A percentile compares a stretch with the other conserved stretches of the same genome.
These are phyloP conservation scores for Drosophila nebulosa DNA, from an alignment of 1,140 invertebrate genomes.

Conservation along the genomic window DNA sequence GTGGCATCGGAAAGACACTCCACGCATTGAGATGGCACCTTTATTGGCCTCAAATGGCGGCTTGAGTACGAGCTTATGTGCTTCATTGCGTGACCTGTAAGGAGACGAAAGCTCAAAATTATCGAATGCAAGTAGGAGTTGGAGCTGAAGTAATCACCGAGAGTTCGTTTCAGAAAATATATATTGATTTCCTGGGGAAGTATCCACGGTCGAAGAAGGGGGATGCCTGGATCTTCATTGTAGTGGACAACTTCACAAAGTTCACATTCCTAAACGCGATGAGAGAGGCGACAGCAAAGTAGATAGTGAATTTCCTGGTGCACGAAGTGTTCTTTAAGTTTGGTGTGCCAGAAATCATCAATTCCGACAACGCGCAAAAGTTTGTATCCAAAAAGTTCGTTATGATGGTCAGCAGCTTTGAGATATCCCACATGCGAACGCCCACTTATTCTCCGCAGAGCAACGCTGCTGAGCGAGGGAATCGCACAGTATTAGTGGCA, in stretches of 20 bases:
- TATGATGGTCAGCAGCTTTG: not conserved
- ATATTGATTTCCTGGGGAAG: not conserved
- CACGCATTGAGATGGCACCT: not conserved
- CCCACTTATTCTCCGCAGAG: not conserved
- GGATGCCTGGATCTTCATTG: not conserved
- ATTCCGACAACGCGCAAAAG: not conserved
- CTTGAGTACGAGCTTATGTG: not conserved
- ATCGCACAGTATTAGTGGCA: not conserved
- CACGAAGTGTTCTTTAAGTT: not conserved
- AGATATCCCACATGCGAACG: not conserved
- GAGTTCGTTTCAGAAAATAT: not conserved
- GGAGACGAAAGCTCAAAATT: not conserved
- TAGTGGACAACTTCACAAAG: not conserved
- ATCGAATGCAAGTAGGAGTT: not conserved
- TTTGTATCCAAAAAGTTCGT: not conserved
- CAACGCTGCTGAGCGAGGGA: not conserved
- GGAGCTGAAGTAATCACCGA: not conserved
- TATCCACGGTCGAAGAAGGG: not conserved
- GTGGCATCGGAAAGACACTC: not conserved
- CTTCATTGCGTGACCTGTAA: not conserved
- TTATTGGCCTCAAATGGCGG: not conserved
- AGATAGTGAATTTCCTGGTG: no score
- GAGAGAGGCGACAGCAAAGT: no score
- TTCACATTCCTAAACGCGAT: no score
- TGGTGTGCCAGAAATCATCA: not conserved